Conservation (phyloP, 2,888 invertebrate species). For the Platypus cylindrus region DNA sequence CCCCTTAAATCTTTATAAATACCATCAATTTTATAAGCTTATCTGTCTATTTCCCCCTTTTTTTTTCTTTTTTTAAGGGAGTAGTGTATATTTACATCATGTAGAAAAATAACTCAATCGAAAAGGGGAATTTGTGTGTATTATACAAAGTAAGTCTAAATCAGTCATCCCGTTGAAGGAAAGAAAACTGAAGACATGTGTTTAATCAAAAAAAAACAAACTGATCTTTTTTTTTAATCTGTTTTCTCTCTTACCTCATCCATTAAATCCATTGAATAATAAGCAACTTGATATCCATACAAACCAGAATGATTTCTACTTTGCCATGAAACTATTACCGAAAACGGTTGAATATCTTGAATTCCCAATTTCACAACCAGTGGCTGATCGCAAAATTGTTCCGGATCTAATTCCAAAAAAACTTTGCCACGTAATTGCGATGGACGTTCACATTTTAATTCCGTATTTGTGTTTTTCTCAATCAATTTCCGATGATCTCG, state of each 20-base stretch:
- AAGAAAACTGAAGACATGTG: too few species aligned
- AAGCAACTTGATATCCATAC: conserved; percentile 74
- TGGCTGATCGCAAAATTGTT: conserved; percentile 74
- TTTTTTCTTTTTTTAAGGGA: too few species aligned
- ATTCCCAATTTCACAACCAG: conserved; percentile 73
- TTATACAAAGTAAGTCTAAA: too few species aligned
- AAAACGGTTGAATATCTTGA: conserved; percentile 78
- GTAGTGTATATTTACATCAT: too few species aligned
- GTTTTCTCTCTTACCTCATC: conserved; percentile 38
- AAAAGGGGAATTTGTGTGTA: too few species aligned
- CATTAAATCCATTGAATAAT: conserved; percentile 54
- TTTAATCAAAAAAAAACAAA: too few species aligned
- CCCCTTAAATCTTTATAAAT: too few species aligned
- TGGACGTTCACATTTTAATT: conserved; percentile 71
- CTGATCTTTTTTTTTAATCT: neutral
- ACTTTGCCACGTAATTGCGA: conserved; percentile 61
- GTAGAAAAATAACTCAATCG: too few species aligned
- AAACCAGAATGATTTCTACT: conserved; percentile 75
- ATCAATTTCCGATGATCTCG: conserved; percentile 73
- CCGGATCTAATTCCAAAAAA: conserved; percentile 67
- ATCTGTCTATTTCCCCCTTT: too few species aligned
- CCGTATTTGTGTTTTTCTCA: conserved; percentile 36
- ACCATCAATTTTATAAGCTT: too few species aligned
- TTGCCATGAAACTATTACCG: conserved; percentile 80
- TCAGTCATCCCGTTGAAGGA: too few species aligned